Evolutionary conservation across 2,888 invertebrate species (phyloP).

Genomic region (Hipparchia semele): DNA sequence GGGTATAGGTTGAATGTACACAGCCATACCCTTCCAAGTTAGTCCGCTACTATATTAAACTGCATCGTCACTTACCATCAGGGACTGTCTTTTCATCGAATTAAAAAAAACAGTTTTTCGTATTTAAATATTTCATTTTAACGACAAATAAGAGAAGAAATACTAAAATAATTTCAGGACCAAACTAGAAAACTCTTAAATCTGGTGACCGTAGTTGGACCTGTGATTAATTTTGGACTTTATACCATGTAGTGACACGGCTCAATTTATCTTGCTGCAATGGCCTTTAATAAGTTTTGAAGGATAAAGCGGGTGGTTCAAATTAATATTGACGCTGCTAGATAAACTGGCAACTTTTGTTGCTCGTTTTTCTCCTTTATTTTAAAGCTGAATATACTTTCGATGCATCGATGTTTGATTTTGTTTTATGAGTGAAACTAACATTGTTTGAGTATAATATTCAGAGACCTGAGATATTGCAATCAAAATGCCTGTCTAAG

Average conservation of each 20-base stretch:
- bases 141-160: background rate
- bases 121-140: background rate
- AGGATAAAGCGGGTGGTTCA: constrained; percentile 31
- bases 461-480: too few relatives aligned
- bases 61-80: too few relatives aligned
- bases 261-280: constrained; percentile 30
- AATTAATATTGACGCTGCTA: constrained; percentile 32
- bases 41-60: too few relatives aligned
- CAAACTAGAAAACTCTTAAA: background rate
- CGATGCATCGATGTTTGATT: constrained; percentile 3
- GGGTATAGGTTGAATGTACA: too few relatives aligned
- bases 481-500: too few relatives aligned
- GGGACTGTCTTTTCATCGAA: too few relatives aligned
- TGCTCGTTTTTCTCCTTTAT: constrained; percentile 25
- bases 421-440: constrained; percentile 3
- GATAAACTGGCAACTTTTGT: constrained; percentile 30
- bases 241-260: constrained; percentile 23
- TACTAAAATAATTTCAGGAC: constrained; percentile 7
- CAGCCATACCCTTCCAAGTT: too few relatives aligned
- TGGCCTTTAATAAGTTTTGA: constrained; percentile 33
- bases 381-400: constrained; percentile 16
- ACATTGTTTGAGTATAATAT: too few relatives aligned
- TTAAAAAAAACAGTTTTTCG: background rate
- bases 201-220: background rate
- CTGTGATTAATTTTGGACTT: constrained; percentile 29